Evolutionary conservation across 2,888 invertebrate species (phyloP).

Genomic region (Tinea semifulvella): DNA sequence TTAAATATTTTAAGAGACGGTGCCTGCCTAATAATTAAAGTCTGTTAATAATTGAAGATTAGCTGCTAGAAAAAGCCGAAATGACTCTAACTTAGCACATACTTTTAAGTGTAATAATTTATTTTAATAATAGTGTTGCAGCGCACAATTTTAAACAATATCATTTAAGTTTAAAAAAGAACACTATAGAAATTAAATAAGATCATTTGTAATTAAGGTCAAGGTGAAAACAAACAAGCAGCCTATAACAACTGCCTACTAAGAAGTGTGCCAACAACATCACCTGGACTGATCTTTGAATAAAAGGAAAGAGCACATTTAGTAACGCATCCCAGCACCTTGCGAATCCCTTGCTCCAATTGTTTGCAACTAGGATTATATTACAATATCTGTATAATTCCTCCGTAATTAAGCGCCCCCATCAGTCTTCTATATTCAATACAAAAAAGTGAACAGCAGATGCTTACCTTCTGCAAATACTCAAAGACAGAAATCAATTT

Average conservation of each 20-base stretch:
- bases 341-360: conserved; percentile 39
- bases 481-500: conserved; percentile 46
- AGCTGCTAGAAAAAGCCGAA: too few species aligned
- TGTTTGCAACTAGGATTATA: conserved; percentile 57
- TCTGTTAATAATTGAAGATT: too few species aligned
- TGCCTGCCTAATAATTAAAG: too few species aligned
- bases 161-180: conserved; percentile 17
- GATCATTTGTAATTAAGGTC: conserved; percentile 28
- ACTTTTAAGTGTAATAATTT: too few species aligned
- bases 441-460: conserved; percentile 51
- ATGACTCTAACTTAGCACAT: too few species aligned
- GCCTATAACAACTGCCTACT: conserved; percentile 19
- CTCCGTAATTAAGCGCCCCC: conserved; percentile 62
- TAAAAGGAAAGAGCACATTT: conserved; percentile 36
- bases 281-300: conserved; percentile 36
- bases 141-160: too few species aligned
- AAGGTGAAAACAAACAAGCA: conserved; percentile 30
- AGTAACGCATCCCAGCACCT: conserved; percentile 40
- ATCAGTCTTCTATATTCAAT: conserved; percentile 32
- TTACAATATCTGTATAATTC: conserved; percentile 61
- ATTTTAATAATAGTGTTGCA: too few species aligned
- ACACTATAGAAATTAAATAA: conserved; percentile 1
- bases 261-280: conserved; percentile 51
- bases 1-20: too few species aligned
- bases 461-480: conserved; percentile 53